Evolutionary conservation across 2,888 invertebrate species (phyloP).

Genomic region (Eugnorisma glareosa): DNA sequence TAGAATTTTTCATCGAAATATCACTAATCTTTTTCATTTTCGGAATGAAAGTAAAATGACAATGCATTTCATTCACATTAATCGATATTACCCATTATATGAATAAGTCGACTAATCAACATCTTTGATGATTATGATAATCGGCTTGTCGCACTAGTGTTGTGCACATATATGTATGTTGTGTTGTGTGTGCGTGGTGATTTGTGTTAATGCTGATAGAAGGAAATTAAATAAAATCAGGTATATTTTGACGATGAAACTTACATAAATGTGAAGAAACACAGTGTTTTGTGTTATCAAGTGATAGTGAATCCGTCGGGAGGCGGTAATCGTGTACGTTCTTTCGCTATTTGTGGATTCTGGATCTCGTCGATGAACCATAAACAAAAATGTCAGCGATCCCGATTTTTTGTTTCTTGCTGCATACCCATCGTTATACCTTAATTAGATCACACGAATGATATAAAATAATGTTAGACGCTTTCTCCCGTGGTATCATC

Average conservation of each 20-base stretch:
- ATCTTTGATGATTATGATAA: conserved; percentile 51
- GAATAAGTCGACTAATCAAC: conserved; percentile 59
- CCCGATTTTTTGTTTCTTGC: conserved; percentile 90
- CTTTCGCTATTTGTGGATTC: conserved; percentile 90
- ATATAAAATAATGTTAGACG: conserved; percentile 88
- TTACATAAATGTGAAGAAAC: conserved; percentile 89
- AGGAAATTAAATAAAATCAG: conserved; percentile 89
- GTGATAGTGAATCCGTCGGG: conserved; percentile 89
- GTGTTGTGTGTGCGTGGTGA: conserved; percentile 91
- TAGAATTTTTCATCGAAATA: not conserved
- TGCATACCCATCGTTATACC: conserved; percentile 88
- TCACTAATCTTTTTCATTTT: not conserved
- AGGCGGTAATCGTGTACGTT: conserved; percentile 91
- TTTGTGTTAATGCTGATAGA: conserved; percentile 91
- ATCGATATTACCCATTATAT: conserved; percentile 19
- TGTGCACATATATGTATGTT: conserved; percentile 84
- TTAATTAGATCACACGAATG: conserved; percentile 90
- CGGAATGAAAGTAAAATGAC: not conserved
- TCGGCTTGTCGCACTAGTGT: conserved; percentile 74
- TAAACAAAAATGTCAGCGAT: conserved; percentile 91
- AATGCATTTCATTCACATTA: not conserved
- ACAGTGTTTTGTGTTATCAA: conserved; percentile 88
- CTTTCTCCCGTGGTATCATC: conserved; percentile 82
- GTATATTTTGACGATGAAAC: conserved; percentile 88
- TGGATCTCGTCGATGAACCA: conserved; percentile 90